Evolutionary conservation across 2,888 invertebrate species (phyloP).

Genomic region (Dastarcus helophoroides): DNA sequence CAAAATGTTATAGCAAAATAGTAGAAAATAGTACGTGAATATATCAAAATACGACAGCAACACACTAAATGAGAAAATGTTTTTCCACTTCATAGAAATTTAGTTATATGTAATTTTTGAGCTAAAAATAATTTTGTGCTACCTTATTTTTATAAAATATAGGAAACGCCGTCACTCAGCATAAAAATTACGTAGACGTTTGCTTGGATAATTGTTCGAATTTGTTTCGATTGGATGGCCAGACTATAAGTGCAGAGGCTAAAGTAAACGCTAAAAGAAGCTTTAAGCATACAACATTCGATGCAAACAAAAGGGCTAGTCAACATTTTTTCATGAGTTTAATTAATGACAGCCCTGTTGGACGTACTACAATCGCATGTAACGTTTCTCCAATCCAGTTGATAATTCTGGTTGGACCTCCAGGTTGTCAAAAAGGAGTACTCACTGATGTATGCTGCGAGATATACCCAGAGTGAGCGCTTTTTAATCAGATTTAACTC

Average conservation of each 20-base stretch:
- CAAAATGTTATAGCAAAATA: no score
- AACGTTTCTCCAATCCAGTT: slow-evolving; percentile 31
- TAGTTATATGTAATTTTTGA: no score
- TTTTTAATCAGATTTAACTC: no score
- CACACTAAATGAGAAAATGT: no score
- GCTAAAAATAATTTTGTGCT: no score
- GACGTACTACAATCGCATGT: slow-evolving; percentile 28
- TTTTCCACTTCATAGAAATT: no score
- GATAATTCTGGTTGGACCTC: slow-evolving; percentile 36
- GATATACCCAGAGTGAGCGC: slow-evolving; percentile 16
- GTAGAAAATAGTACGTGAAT: no score
- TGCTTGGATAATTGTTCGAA: slow-evolving; percentile 30
- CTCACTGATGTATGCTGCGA: slow-evolving; percentile 24
- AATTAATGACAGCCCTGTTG: slow-evolving; percentile 28
- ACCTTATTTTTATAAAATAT: no score
- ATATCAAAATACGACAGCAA: no score
- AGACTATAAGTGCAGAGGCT: slow-evolving; percentile 23
- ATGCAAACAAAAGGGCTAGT: slow-evolving; percentile 1
- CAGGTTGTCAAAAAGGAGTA: slow-evolving; percentile 28
- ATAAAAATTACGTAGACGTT: slow-evolving; percentile 13
- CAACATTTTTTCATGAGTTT: slow-evolving; percentile 15
- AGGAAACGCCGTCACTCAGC: slow-evolving; percentile 15
- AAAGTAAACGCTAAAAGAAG: slow-evolving; percentile 26
- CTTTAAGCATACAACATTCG: slow-evolving; percentile 16
- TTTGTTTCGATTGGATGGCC: slow-evolving; percentile 30